A percentile compares a stretch with the other conserved stretches of the same genome.
Evolutionary conservation across 1,140 invertebrate genomes (phyloP).

Genomic region (Subanguina moxae): DNA sequence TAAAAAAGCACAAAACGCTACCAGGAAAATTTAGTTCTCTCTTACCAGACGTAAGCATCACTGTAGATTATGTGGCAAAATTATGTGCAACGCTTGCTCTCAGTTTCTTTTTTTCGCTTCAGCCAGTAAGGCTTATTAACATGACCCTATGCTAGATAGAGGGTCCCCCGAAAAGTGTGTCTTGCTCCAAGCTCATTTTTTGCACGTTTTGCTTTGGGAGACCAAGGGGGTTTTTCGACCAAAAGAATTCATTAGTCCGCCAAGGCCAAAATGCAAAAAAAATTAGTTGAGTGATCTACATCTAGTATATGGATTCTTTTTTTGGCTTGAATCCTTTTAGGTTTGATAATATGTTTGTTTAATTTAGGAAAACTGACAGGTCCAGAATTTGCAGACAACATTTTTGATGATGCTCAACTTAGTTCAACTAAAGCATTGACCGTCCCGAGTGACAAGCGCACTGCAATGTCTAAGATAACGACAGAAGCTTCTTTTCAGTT

Average conservation of each 20-base stretch:
- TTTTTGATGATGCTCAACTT: conserved; percentile 6
- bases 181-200: too few relatives aligned
- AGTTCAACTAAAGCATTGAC: not conserved
- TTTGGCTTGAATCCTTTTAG: conserved; percentile 20
- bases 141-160: too few relatives aligned
- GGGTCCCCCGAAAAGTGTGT: too few relatives aligned
- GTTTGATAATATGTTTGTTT: conserved; percentile 14
- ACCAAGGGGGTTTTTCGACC: too few relatives aligned
- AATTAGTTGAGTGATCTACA: too few relatives aligned
- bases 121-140: conserved; percentile 83
- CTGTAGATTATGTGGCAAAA: conserved; percentile 87
- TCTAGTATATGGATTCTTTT: too few relatives aligned
- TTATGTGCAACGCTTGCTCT: conserved; percentile 90
- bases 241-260: too few relatives aligned
- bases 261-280: too few relatives aligned
- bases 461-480: conserved; percentile 13
- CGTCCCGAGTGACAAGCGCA: conserved; percentile 46
- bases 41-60: conserved; percentile 85
- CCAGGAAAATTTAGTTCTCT: conserved; percentile 67
- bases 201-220: too few relatives aligned
- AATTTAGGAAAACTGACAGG: conserved; percentile 66
- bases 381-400: conserved; percentile 56
- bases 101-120: conserved; percentile 75
- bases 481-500: conserved; percentile 24
- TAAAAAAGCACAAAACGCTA: too few relatives aligned